Conservation (phyloP, 2,888 invertebrate species). For the Corythucha ciliata region DNA sequence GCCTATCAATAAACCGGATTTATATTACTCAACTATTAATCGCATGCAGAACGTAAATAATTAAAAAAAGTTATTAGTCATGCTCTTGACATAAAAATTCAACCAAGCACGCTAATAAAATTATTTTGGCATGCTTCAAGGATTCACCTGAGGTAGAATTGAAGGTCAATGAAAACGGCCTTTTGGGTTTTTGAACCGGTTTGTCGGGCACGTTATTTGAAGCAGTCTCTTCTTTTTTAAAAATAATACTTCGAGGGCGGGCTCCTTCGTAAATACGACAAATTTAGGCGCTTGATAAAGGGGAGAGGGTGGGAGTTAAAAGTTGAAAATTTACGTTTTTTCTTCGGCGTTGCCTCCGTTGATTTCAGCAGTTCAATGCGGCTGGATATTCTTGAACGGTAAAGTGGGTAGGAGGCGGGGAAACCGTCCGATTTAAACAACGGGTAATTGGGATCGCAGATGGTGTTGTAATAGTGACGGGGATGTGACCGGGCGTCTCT, state of each 20-base stretch:
- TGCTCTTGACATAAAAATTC: conserved; percentile 5
- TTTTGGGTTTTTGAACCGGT: conserved; percentile 23
- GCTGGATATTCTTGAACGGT: conserved; percentile 57
- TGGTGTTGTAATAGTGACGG: conserved; percentile 53
- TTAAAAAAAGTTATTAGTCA: too few species aligned
- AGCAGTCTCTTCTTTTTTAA: conserved; percentile 11
- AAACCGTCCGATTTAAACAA: conserved; percentile 65
- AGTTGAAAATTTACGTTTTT: background rate
- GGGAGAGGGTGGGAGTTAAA: too few species aligned
- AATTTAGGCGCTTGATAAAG: too few species aligned
- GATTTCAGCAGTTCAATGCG: conserved; percentile 46
- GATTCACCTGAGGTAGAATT: conserved; percentile 28
- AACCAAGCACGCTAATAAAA: background rate
- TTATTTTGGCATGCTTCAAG: conserved; percentile 1
- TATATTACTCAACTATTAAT: too few species aligned
- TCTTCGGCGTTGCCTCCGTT: background rate
- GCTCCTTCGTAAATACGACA: too few species aligned
- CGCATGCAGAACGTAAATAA: too few species aligned
- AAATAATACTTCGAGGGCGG: conserved; percentile 20
- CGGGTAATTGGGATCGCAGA: conserved; percentile 69
- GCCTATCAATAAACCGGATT: too few species aligned
- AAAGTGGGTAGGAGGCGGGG: conserved; percentile 61
- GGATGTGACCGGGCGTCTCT: conserved; percentile 11
- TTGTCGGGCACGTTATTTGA: too few species aligned
- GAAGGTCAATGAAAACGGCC: conserved; percentile 30